phyloP scores from a whole-genome alignment of 1,140 invertebrate genomes.

The Cotesia typhae region DNA sequence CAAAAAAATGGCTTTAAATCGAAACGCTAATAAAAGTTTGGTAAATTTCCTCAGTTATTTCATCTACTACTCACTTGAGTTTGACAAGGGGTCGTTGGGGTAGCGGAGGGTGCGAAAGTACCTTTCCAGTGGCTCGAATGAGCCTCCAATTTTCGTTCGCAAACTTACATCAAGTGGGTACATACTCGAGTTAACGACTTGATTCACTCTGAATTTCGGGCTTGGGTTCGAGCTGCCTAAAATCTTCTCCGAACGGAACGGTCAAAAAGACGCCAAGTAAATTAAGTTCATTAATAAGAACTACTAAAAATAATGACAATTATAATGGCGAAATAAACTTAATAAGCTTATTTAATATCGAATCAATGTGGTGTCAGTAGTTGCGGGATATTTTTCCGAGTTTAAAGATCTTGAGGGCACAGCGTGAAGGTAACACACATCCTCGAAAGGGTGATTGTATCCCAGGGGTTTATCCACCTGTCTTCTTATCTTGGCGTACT shows the following conservation, averaged over 20 bases:
- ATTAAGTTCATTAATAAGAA: conserved; percentile 16
- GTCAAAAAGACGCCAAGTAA: conserved; percentile 9
- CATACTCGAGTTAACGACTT: conserved; percentile 59
- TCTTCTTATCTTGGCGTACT: conserved; percentile 45
- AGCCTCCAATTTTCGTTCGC: conserved; percentile 47
- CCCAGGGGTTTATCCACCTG: conserved; percentile 39
- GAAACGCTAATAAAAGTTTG: too few relatives aligned
- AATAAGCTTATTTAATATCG: conserved; percentile 47
- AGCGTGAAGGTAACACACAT: conserved; percentile 16
- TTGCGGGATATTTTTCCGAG: neutral
- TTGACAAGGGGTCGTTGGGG: too few relatives aligned
- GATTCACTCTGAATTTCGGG: conserved; percentile 39
- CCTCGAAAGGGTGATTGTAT: conserved; percentile 22
- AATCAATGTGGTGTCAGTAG: conserved; percentile 45
- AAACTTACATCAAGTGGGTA: conserved; percentile 50
- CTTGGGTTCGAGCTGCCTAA: conserved; percentile 9
- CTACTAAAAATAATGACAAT: too few relatives aligned
- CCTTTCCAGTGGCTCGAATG: neutral
- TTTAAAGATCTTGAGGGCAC: neutral
- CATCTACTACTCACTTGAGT: too few relatives aligned
- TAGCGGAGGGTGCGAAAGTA: too few relatives aligned
- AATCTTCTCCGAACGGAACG: conserved; percentile 31
- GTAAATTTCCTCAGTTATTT: too few relatives aligned
- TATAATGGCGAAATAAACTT: conserved; percentile 11
- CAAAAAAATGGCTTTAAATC: too few relatives aligned